Evolutionary conservation across 1,140 invertebrate species (phyloP), one percentile per base, ranked within the genome.

Genomic region (Uloborus diversus): DNA sequence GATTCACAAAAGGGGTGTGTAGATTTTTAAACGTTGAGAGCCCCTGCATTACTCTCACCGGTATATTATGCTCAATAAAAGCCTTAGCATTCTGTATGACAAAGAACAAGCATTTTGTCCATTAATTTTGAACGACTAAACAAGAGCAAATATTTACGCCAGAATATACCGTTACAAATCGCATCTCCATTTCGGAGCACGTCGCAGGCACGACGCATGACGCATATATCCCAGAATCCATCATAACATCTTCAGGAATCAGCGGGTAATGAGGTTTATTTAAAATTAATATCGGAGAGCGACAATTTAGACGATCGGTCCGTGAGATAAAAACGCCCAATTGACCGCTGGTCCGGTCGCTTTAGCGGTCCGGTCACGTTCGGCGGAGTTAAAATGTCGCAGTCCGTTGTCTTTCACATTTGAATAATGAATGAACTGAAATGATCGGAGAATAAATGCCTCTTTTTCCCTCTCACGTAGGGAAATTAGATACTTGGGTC

Each of bases 261-360:
- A 35, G 49, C 49, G 71, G 57, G 33, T 75, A 75, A 75, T 75
- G 71, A 75, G 71, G 57, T 75, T 75, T 62, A 75, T 75, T 75
- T 75, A 75, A 75, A 75, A 75, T 75, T 75, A 75, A 75, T 75
- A 75, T 75, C 30, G 71, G 71, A n/a, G 71, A 64, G 71, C 71
- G 71, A 57, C 71, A 75, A 75, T 75, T 75, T 75, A 53, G 71
- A 53, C 64, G 71, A 75, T 75, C 71, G 71, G 69, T 23, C 53
- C 32, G 53, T 71, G 69, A 75, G 71, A 75, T 64, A 75, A 62
- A 75, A 37, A 75, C 71, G 71, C 71, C 71, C 71, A 75, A 75
- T 75, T 75, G 71, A 75, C 71, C 71, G 71, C 61, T 75, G 71
- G 27, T n/a, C 59, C 42, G 20, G 13, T 14, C 28, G 3, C 28